Evolutionary conservation across 2,888 invertebrate genomes (phyloP).

Genomic region (Tenthredo mesomela): DNA sequence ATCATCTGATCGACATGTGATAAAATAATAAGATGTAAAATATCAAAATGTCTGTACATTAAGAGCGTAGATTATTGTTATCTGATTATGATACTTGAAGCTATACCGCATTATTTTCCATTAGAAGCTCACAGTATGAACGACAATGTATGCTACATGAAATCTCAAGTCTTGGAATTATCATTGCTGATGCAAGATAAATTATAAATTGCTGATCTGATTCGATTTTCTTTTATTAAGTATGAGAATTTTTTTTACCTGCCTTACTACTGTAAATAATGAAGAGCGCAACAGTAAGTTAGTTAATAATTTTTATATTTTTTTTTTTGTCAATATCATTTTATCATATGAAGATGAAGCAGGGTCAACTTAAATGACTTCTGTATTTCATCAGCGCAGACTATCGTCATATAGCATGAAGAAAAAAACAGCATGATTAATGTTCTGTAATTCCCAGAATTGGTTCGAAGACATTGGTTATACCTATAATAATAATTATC

Average conservation of each 20-base stretch:
- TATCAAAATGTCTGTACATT: neutral
- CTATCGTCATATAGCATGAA: neutral
- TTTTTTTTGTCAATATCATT: neutral
- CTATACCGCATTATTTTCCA: conserved; percentile 6
- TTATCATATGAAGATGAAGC: neutral
- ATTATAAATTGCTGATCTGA: neutral
- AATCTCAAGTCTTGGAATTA: neutral
- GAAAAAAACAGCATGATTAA: neutral
- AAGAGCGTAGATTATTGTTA: neutral
- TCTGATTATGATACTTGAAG: neutral
- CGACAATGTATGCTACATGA: neutral
- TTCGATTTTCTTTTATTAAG: neutral
- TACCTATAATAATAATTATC: neutral
- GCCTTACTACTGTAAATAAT: neutral
- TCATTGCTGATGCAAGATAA: neutral
- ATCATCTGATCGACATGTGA: conserved; percentile 7
- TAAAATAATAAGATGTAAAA: neutral
- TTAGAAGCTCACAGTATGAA: neutral
- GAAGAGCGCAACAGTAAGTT: neutral
- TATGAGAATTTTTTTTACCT: neutral
- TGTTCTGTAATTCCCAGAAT: neutral
- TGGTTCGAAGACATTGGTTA: neutral
- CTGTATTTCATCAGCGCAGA: neutral
- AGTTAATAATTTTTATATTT: neutral
- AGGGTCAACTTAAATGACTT: neutral